A percentile compares a stretch with the other conserved stretches of the same genome.
phyloP scores from a whole-genome alignment of 2,888 invertebrate species.

The Netelia fuscicornis region DNA sequence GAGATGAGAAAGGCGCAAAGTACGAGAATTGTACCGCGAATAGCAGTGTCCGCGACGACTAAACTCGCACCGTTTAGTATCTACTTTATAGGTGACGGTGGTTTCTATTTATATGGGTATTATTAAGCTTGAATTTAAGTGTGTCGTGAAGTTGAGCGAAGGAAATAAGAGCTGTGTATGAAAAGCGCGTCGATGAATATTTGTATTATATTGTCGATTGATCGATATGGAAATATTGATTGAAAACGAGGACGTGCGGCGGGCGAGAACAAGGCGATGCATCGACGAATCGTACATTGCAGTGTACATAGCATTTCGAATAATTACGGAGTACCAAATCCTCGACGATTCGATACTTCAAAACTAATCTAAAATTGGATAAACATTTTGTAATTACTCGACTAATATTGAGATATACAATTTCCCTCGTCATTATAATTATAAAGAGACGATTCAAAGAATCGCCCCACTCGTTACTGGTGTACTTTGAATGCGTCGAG shows the following conservation, averaged over 20 bases:
- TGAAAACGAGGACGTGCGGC: constrained; percentile 6
- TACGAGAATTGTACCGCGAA: constrained; percentile 27
- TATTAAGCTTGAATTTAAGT: constrained; percentile 71
- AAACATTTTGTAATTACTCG: background rate
- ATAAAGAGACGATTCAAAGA: background rate
- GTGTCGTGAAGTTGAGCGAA: constrained; percentile 61
- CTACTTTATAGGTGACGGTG: constrained; percentile 78
- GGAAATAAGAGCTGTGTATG: background rate
- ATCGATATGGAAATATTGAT: constrained; percentile 1
- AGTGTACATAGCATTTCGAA: constrained; percentile 18
- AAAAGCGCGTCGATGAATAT: constrained; percentile 23
- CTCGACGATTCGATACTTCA: too few species aligned
- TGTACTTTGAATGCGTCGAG: background rate
- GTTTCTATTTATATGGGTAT: constrained; percentile 77
- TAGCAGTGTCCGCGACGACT: constrained; percentile 40
- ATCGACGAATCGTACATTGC: constrained; percentile 46
- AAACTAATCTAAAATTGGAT: background rate
- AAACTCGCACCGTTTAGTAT: constrained; percentile 68
- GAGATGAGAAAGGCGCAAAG: constrained; percentile 2
- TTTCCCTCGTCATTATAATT: background rate
- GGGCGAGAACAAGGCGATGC: too few species aligned
- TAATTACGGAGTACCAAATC: too few species aligned
- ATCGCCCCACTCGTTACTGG: background rate
- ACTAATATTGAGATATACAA: background rate
- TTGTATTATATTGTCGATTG: constrained; percentile 39